These are phyloP conservation scores for Gopherus flavomarginatus DNA, from an alignment of 2,113 vertebrate genomes.

Conservation along the genomic window DNA sequence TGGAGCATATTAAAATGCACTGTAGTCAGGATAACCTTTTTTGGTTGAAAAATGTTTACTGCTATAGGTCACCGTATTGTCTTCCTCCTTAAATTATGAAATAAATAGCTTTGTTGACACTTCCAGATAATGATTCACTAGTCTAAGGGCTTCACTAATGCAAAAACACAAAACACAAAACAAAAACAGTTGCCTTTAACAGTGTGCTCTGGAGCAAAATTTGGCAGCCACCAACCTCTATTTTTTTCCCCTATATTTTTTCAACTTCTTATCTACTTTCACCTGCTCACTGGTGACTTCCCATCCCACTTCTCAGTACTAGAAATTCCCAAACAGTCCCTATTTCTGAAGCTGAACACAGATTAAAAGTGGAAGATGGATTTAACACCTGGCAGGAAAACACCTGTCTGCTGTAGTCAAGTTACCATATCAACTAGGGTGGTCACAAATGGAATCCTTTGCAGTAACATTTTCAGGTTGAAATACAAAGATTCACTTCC, in stretches of 20 bases:
- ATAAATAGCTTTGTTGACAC: constrained; percentile 38
- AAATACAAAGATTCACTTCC: background rate
- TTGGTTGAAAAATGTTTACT: constrained; percentile 42
- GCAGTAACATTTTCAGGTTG: background rate
- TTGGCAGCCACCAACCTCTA: constrained; percentile 27
- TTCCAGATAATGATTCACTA: constrained; percentile 53
- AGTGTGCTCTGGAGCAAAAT: constrained; percentile 38
- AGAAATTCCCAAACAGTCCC: background rate
- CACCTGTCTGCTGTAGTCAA: background rate
- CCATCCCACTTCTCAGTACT: background rate
- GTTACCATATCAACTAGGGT: background rate
- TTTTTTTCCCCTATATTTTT: constrained; percentile 11
- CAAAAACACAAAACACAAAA: background rate
- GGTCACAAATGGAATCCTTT: background rate
- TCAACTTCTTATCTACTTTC: constrained; percentile 15
- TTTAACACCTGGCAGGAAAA: constrained; percentile 13
- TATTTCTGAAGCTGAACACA: constrained; percentile 2
- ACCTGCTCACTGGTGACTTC: background rate
- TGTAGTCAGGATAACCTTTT: constrained; percentile 41
- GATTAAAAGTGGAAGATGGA: constrained; percentile 10
- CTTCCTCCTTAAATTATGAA: constrained; percentile 38
- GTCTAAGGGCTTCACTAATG: constrained; percentile 26
- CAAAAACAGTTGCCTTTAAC: constrained; percentile 31
- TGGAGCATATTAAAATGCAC: background rate
- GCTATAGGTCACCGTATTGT: constrained; percentile 54